Conservation (phyloP, 30 jellyfish, hydroid and myxozoan genomes). For the Hydractinia symbiolongicarpus region DNA sequence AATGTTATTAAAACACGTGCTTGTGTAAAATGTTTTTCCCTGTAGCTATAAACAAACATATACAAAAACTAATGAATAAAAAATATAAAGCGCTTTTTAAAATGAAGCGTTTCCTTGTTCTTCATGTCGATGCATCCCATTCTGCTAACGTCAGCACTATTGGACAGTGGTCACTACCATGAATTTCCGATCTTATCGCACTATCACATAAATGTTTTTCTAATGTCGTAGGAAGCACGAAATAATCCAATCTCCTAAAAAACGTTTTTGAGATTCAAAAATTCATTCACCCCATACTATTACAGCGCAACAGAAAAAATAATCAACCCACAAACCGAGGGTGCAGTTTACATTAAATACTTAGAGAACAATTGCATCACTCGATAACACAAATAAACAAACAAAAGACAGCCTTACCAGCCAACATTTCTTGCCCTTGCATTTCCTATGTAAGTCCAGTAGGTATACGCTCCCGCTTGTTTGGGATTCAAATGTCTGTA, state of each 20-base stretch:
- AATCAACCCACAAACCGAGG: too few species aligned
- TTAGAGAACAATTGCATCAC: too few species aligned
- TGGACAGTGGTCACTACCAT: conserved; percentile 99
- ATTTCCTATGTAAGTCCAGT: conserved; percentile 92
- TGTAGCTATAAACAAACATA: too few species aligned
- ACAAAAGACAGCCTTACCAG: conserved; percentile 53
- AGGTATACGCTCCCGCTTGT: conserved; percentile 56
- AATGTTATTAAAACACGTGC: too few species aligned
- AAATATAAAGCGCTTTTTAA: too few species aligned
- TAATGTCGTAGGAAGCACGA: conserved; percentile 57
- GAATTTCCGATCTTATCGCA: conserved; percentile 41
- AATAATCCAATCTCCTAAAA: conserved; percentile 95
- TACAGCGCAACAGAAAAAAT: too few species aligned
- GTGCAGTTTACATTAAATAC: neutral
- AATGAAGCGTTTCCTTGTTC: too few species aligned
- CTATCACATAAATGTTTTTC: conserved; percentile 67
- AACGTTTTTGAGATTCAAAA: too few species aligned
- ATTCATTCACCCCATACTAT: too few species aligned
- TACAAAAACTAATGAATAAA: too few species aligned
- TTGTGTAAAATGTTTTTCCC: too few species aligned
- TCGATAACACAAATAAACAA: too few species aligned
- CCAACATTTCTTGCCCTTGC: conserved; percentile 89
- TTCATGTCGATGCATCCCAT: neutral
- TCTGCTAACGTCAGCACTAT: conserved; percentile 36
- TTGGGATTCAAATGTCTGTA: conserved; percentile 80